Percentiles rank a stretch among this genome's conserved stretches.
These are phyloP conservation scores for Philaenus spumarius DNA, from an alignment of 1,140 invertebrate genomes.

Conservation along the genomic window DNA sequence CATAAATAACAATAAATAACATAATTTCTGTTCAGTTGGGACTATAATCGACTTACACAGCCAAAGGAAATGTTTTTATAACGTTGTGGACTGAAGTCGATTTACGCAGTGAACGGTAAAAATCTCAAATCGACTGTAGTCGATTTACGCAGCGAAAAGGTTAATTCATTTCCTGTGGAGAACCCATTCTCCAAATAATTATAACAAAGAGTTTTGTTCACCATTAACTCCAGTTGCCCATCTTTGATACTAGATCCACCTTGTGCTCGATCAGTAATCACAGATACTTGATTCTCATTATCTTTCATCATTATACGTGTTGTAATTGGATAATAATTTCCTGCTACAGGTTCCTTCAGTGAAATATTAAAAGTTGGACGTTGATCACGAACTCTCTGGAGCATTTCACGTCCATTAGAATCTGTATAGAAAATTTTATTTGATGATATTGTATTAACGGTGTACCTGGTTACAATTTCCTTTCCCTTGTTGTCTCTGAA, in stretches of 20 bases:
- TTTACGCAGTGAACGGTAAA: no score
- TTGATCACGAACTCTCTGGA: conserved; percentile 64
- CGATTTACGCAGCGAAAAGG: no score
- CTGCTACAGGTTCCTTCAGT: conserved; percentile 64
- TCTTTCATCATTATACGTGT: conserved; percentile 68
- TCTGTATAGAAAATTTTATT: conserved; percentile 82
- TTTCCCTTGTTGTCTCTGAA: conserved; percentile 65
- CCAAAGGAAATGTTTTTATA: no score
- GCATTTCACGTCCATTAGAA: conserved; percentile 85
- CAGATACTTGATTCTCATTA: conserved; percentile 41
- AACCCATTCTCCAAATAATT: no score
- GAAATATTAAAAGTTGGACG: conserved; percentile 65
- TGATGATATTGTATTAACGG: conserved; percentile 51
- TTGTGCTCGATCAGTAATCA: conserved; percentile 79
- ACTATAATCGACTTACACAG: no score
- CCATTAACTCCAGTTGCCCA: conserved; percentile 74
- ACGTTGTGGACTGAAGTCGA: no score
- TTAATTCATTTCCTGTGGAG: no score
- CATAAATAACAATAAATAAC: no score
- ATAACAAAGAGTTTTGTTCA: no score
- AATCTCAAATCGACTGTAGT: no score
- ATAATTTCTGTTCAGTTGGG: no score
- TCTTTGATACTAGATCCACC: conserved; percentile 75
- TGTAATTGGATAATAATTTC: conserved; percentile 95
- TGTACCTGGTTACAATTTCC: conserved; percentile 73